A percentile compares a stretch with the other conserved stretches of the same genome.
Evolutionary conservation across 2,888 invertebrate species (phyloP).

Genomic region (Diarsia brunnea): DNA sequence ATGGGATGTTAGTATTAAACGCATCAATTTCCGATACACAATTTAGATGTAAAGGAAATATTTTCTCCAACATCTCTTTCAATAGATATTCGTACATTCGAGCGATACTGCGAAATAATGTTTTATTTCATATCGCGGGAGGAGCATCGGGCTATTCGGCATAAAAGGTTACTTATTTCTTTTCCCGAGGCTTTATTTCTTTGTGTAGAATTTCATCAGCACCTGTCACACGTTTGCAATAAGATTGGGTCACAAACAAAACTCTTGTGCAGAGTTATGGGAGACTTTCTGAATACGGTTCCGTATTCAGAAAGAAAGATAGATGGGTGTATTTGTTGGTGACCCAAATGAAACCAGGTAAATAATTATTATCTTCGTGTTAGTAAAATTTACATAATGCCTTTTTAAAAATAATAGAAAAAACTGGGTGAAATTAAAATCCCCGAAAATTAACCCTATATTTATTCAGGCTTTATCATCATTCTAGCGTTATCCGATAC

Average conservation of each 20-base stretch:
- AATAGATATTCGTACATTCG: constrained; percentile 33
- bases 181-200: constrained; percentile 32
- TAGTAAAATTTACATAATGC: too few species aligned
- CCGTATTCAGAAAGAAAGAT: too few species aligned
- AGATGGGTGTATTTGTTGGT: neutral
- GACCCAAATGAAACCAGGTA: neutral
- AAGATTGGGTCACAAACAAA: constrained; percentile 36
- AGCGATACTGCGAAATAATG: constrained; percentile 32
- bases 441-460: neutral
- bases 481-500: too few species aligned
- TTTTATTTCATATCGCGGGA: constrained; percentile 43
- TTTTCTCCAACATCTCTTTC: constrained; percentile 20
- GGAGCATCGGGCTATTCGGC: constrained; percentile 9
- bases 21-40: constrained; percentile 12
- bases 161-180: constrained; percentile 40
- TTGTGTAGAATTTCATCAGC: constrained; percentile 44
- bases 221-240: constrained; percentile 42
- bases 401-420: neutral
- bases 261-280: constrained; percentile 17
- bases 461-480: too few species aligned
- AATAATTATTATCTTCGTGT: neutral
- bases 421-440: neutral
- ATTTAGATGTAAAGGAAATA: neutral
- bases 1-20: neutral
- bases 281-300: neutral